These are phyloP conservation scores for Psittacula echo DNA, from an alignment of 2,797 vertebrate species.

Conservation along the genomic window DNA sequence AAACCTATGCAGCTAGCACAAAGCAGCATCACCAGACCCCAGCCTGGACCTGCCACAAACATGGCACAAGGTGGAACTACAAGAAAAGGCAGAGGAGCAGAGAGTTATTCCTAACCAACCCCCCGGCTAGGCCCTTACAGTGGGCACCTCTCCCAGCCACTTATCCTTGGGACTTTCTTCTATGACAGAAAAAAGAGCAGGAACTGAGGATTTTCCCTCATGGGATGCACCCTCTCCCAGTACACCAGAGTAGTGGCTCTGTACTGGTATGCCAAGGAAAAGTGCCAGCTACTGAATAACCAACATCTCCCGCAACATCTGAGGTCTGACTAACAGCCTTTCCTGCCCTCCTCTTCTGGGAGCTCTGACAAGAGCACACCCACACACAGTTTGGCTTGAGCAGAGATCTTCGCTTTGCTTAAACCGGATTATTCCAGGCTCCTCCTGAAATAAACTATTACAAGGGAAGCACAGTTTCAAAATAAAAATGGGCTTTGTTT, in stretches of 20 bases:
- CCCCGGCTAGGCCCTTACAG: background rate
- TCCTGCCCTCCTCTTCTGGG: conserved; percentile 37
- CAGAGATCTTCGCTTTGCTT: conserved; percentile 40
- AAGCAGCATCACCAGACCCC: background rate
- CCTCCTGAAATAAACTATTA: conserved; percentile 60
- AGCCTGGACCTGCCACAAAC: background rate
- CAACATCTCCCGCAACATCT: conserved; percentile 5
- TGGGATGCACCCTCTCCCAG: background rate
- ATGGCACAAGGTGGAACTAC: background rate
- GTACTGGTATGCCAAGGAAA: background rate
- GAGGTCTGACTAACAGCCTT: conserved; percentile 39
- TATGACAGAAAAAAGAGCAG: background rate
- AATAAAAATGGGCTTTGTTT: conserved; percentile 53
- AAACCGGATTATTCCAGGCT: conserved; percentile 65
- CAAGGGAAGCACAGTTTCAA: conserved; percentile 25
- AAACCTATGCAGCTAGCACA: background rate
- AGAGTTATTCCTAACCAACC: background rate
- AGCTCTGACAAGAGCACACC: conserved; percentile 55
- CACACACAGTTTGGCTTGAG: conserved; percentile 52
- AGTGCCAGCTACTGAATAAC: conserved; percentile 34
- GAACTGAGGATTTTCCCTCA: background rate
- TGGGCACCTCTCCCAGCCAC: background rate
- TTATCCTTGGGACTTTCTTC: background rate
- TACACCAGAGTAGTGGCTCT: background rate
- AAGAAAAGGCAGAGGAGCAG: background rate